phyloP scores from a whole-genome alignment of 2,113 vertebrate species.

The Platichthys stellatus region DNA sequence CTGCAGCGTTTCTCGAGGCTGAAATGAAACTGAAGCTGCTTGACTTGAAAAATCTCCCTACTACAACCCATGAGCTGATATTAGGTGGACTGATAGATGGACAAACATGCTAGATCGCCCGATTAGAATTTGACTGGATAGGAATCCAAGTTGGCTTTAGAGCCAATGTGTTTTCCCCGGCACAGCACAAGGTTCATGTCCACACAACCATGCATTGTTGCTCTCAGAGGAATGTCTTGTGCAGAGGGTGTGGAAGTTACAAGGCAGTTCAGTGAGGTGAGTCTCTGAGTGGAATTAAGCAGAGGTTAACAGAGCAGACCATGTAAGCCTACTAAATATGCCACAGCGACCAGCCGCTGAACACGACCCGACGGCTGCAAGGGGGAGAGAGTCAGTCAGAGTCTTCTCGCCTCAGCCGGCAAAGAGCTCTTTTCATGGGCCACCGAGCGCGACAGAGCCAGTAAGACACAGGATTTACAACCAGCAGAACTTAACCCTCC shows the following conservation, averaged over 20 bases:
- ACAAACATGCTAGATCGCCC: no score
- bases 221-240: neutral
- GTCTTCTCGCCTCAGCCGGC: constrained; percentile 14
- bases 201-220: neutral
- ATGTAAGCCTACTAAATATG: neutral
- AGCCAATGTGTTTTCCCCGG: neutral
- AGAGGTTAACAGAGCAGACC: neutral
- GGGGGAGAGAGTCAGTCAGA: constrained; percentile 11
- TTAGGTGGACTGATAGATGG: neutral
- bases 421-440: constrained; percentile 37
- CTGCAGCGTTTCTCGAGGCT: no score
- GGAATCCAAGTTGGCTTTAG: neutral
- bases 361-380: neutral
- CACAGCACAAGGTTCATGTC: neutral
- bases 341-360: neutral
- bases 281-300: neutral
- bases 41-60: no score
- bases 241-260: neutral
- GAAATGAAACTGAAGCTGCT: no score
- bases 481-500: constrained; percentile 21
- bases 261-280: neutral
- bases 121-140: neutral
- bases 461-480: constrained; percentile 42
- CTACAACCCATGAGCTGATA: neutral
- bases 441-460: constrained; percentile 31